Base-by-base conservation (phyloP, 2,888 invertebrate genomes). In the Calliscelio sp. region DNA sequence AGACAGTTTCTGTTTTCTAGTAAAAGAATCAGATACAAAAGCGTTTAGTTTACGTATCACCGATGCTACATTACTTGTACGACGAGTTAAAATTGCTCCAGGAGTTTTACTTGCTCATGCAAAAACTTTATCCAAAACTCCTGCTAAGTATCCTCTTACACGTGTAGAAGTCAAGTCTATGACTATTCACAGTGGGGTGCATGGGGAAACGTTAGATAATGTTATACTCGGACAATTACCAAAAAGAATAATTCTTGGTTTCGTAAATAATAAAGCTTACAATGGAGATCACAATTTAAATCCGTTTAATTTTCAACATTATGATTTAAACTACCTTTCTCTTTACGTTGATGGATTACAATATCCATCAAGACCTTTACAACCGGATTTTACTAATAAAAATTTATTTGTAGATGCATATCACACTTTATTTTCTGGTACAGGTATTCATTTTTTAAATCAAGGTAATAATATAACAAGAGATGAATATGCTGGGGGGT, bases 181-280 rank as follows among this genome's bases (percentile, higher is more conserved):
- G 11, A 86, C 89, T 7, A 85, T 89, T 20, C 83, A 86, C 7
- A 11, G 70, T 1, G 87, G 87, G 0, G 85, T 88, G n/a, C 86
- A 86, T 35, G 86, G 85, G 8, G 88, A 89, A 71, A 82, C 87
- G 0, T 79, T 90, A 53, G 90, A 92, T 57, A 90, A 91, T 65
- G 44, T 91, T 11, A 90, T 90, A 70, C 41, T 87, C 1, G 89
- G 90, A 0, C 87, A 88, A 68, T 63, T 91, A n/a, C 92, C 92
- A 0, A 88, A 88, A 74, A 80, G 89, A 51, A 78, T 91, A 10
- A 84, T 91, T 20, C 32, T 92, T n/a, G 89, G 88, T 5, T 89
- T 91, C 57, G 88, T 87, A 0, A 57, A 85, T 51, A 88, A 89
- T 44, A 85, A 74, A 73, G 74, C 86, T 4, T 88, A 79, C 65